Evolutionary conservation across 2,113 vertebrate species (phyloP), one percentile per base, ranked within the genome.

Genomic region (Geococcyx californianus): DNA sequence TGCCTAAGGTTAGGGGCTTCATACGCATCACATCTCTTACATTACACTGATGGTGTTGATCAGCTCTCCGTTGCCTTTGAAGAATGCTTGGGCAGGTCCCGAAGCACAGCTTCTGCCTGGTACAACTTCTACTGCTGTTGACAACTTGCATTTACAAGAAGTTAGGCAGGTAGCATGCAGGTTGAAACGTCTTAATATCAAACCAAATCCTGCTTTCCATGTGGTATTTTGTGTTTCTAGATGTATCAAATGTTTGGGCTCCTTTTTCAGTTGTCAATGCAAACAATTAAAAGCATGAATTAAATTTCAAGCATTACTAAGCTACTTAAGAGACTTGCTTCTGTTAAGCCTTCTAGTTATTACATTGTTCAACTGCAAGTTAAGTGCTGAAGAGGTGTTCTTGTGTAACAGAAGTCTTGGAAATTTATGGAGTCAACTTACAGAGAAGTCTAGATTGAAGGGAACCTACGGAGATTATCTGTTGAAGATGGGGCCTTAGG

Each of bases 61-160:
- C 16, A n/a, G 13, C 55, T 68, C 20, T 40, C 33, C 47, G 11
- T 36, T 56, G 33, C 12, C 63, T 77, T 51, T 80, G 59, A 23
- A 44, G 59, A 33, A 31, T 4, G n/a, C 28, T 40, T 44, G 29
- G 19, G 18, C 42, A 34, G 29, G 18, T 64, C 45, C 51, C 38
- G 45, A 36, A 36, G 68, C 33, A 25, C 21, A 16, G 0, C 0
- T 72, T 5, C 5, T 3, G 6, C 1, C 79, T 33, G 26, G 1
- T 49, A 8, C 21, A 3, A 28, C 58, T 34, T 74, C 31, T 8
- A 70, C n/a, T 5, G 29, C 23, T 42, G 2, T 1, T n/a, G 64
- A 11, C 24, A 38, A 1, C 13, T 38, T 34, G 34, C 1, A 2
- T 40, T 36, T 85, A 3, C 2, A 28, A 28, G 38, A 49, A 6